Percentiles rank a stretch among this genome's conserved stretches.
phyloP scores from a whole-genome alignment of 2,113 vertebrate genomes.

The Echinops telfairi region DNA sequence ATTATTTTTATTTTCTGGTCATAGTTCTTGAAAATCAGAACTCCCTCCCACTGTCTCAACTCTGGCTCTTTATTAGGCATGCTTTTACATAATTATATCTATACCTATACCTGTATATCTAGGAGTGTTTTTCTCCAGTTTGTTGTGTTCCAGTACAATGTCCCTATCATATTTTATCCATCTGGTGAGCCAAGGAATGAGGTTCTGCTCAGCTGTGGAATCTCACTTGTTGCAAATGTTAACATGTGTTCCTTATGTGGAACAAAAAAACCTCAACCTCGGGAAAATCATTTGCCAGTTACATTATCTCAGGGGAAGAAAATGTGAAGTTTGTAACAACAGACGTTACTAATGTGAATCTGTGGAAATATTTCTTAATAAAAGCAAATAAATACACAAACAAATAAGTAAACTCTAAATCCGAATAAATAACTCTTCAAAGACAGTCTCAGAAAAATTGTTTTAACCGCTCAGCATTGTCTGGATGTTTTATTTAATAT shows the following conservation, averaged over 20 bases:
- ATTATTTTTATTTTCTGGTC: conserved; percentile 1
- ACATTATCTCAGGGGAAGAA: conserved; percentile 28
- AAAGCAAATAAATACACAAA: not conserved
- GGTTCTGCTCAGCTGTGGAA: not conserved
- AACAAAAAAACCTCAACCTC: conserved; percentile 44
- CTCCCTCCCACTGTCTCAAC: not conserved
- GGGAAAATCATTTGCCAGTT: conserved; percentile 29
- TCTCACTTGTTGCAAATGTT: not conserved
- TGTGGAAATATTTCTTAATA: not conserved
- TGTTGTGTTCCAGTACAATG: not conserved
- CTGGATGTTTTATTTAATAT: not conserved
- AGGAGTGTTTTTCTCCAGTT: not conserved
- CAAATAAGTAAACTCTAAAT: not conserved
- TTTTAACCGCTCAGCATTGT: not conserved
- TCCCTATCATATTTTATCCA: not conserved
- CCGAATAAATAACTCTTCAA: not conserved
- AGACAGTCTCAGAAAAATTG: not conserved
- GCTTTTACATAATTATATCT: not conserved
- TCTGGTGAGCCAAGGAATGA: not conserved
- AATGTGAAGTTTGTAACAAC: conserved; percentile 13
- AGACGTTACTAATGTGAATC: conserved; percentile 16
- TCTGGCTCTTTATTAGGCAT: not conserved
- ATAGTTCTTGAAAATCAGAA: not conserved
- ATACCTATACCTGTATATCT: not conserved
- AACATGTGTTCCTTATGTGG: not conserved